Evolutionary conservation across 35 echinoderm and acorn worm species (phyloP), one percentile per base, ranked within the genome.

Genomic region (Apostichopus parvimensis): DNA sequence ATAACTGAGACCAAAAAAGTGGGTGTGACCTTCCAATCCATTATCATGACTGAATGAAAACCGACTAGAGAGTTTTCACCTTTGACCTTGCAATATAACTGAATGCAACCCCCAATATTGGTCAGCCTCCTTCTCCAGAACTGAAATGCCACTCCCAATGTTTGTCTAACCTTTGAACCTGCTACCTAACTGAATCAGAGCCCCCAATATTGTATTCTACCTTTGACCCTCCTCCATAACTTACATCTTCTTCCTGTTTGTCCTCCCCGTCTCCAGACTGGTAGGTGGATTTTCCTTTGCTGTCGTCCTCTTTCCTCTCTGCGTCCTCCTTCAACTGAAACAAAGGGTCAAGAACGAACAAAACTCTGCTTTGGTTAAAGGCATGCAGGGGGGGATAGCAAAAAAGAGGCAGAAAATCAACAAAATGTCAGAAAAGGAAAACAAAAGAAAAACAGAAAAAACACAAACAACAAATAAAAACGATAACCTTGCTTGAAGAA

Each of bases 241-340:
- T 90, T 90, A 94, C 93, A 94, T 94, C 87, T 58, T 94, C 93
- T 25, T 91, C 75, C 88, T 93, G 91, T 75, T 83, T 87, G 57
- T 87, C 94, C 53, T 91, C 62, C 11, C 10, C 55, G 11, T 86
- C 89, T 26, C 84, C 83, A 28, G 70, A 58, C 23, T 86, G 65
- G 77, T 6, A 64, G 82, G 25, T 93, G 83, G 60, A 77, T 78
- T 53, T 77, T 4, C 34, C 93, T 76, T 62, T 20, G 86, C 71
- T 73, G 14, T 95, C 92, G 54, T 98, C 97, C 14, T 93, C 94
- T 65, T 94, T 95, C 95, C 96, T 98, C 65, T 98, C 97, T 91
- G 90, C 93, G 90, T 98, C 97, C 91, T 98, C 97, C 87, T 98
- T 98, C 65, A 93, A 68, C 96, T 98, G 75, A 28, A 66, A 87